Evolutionary conservation across 2,113 vertebrate genomes (phyloP), one percentile per base, ranked within the genome.

Genomic region (Triplophysa rosa): DNA sequence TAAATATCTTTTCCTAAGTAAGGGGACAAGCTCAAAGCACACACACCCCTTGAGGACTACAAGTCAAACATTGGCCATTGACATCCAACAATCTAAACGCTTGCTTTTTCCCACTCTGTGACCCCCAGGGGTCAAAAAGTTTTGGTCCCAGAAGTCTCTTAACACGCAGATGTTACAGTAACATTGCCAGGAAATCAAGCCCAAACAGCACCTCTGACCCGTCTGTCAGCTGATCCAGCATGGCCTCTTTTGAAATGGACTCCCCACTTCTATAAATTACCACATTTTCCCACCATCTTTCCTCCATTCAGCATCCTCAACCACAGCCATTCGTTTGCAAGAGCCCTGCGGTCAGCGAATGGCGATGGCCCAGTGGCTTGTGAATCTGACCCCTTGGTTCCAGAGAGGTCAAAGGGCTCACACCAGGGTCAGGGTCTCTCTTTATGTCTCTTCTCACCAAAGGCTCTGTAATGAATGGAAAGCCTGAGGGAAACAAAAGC

Each of bases 81-180:
- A 89, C 87, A 89, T 86, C 69, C 79, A 88, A 72, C 82, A 79
- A 82, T 86, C 85, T 89, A 90, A 94, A 93, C 90, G 92, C 87
- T 89, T 76, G 64, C 80, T 87, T 85, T 90, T 88, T 88, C 82
- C 69, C 65, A 16, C 90, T 92, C 86, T 24, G 12, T 83, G 85
- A 77, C 86, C 87, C 88, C 71, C 75, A 80, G 86, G 92, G 94
- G 94, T 97, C 93, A 95, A 90, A 92, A 93, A 90, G 85, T 87
- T 93, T 94, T 89, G 87, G 90, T 95, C 93, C 90, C 91, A 78
- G 67, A 89, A 91, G 92, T 90, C 91, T 92, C 90, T 93, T 94
- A 94, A 95, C 94, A 95, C 94, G 91, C 93, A 98, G 95, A 98
- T 96, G 95, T 97, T 98, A 98, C 97, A 97, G 96, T 99, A 98